A percentile compares a stretch with the other conserved stretches of the same genome.
phyloP scores from a whole-genome alignment of 64 coral and sea anemone species.

The Porites lutea region DNA sequence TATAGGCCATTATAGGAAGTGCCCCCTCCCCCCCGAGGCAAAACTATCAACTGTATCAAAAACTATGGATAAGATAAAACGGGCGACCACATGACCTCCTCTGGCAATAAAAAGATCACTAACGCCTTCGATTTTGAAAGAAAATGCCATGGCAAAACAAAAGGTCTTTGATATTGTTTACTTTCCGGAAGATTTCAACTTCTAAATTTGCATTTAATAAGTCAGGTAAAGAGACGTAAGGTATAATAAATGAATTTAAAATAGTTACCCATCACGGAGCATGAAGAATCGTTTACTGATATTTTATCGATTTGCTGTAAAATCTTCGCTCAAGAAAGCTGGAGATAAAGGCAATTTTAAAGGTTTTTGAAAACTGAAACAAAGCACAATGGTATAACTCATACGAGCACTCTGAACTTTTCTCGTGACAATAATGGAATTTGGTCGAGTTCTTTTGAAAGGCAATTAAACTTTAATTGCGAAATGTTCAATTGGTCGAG shows the following conservation, averaged over 20 bases:
- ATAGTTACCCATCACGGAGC: background rate
- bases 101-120: background rate
- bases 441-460: background rate
- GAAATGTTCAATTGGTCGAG: background rate
- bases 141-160: background rate
- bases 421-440: conserved; percentile 39
- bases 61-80: too few relatives aligned
- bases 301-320: background rate
- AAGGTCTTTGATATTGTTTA: background rate
- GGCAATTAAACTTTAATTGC: conserved; percentile 25
- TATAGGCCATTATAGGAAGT: too few relatives aligned
- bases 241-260: too few relatives aligned
- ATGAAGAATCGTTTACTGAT: background rate
- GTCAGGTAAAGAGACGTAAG: background rate
- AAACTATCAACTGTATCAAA: too few relatives aligned
- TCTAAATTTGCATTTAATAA: conserved; percentile 19
- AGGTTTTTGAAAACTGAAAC: background rate
- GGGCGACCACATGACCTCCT: too few relatives aligned
- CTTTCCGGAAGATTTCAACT: background rate
- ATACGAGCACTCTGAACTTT: background rate
- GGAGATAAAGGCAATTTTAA: background rate
- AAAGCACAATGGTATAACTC: background rate
- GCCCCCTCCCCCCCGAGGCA: too few relatives aligned
- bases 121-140: background rate
- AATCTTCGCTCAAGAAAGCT: background rate